Conservation (phyloP, 2,888 invertebrate species). For the Amphipyra tragopoginis region DNA sequence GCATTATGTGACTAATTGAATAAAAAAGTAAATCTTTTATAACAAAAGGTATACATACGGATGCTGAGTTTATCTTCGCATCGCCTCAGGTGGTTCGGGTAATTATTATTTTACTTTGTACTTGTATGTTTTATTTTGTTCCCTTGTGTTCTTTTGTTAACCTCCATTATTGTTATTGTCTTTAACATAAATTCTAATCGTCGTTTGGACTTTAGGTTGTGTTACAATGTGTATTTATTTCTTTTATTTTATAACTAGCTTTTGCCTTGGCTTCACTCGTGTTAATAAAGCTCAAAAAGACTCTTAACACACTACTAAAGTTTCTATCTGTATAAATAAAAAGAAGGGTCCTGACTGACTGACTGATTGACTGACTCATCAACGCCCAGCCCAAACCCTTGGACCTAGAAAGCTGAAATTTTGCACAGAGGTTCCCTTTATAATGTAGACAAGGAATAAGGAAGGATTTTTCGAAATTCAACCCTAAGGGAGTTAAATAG, state of each 20-base stretch:
- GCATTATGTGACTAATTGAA: conserved; percentile 79
- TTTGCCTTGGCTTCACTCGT: too few relatives aligned
- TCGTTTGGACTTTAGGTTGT: conserved; percentile 62
- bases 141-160: conserved; percentile 76
- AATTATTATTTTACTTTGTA: conserved; percentile 86
- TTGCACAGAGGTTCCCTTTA: too few relatives aligned
- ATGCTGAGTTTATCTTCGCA: conserved; percentile 67
- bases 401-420: too few relatives aligned
- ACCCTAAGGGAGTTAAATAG: too few relatives aligned
- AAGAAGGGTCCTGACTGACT: too few relatives aligned
- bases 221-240: conserved; percentile 16
- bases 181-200: conserved; percentile 76
- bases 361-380: too few relatives aligned
- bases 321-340: too few relatives aligned
- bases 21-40: conserved; percentile 74
- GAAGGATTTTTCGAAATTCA: too few relatives aligned
- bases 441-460: too few relatives aligned
- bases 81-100: conserved; percentile 74
- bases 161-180: conserved; percentile 74
- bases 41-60: conserved; percentile 70
- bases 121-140: conserved; percentile 71
- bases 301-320: too few relatives aligned
- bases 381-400: too few relatives aligned
- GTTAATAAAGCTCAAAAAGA: too few relatives aligned
- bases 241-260: not conserved